phyloP scores from a whole-genome alignment of 1,140 invertebrate species.

The Teleogryllus occipitalis region DNA sequence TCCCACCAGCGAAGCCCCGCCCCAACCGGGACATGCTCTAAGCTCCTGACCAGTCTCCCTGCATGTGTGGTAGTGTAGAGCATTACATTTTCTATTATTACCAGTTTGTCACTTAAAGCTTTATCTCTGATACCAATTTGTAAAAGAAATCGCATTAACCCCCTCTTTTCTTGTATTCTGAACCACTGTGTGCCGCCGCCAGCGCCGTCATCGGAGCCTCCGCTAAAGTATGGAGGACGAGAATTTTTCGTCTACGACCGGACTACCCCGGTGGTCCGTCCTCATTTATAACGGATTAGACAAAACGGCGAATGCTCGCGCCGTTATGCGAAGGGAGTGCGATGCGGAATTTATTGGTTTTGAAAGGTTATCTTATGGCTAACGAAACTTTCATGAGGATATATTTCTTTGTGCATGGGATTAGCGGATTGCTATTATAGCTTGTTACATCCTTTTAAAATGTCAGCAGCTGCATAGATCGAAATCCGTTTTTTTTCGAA shows the following conservation, averaged over 20 bases:
- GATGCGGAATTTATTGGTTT: neutral
- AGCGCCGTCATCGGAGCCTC: neutral
- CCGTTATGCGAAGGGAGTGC: neutral
- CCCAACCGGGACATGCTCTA: too few species aligned
- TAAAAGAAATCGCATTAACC: too few species aligned
- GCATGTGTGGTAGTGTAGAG: too few species aligned
- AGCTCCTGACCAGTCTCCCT: too few species aligned
- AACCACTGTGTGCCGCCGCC: neutral
- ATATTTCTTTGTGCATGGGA: neutral
- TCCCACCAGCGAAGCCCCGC: too few species aligned
- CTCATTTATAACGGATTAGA: neutral
- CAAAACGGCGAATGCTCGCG: neutral
- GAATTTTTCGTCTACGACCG: neutral
- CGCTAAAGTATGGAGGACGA: neutral
- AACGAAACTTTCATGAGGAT: neutral
- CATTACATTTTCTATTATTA: too few species aligned
- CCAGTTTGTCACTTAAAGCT: too few species aligned
- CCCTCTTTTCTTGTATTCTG: too few species aligned
- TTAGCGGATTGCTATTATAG: neutral
- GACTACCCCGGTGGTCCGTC: neutral
- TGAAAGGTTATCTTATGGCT: neutral
- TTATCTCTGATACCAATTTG: too few species aligned
- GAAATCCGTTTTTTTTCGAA: too few species aligned
- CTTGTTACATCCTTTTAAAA: neutral
- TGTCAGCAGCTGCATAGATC: too few species aligned